Conservation (phyloP, 1,140 invertebrate species). For the Drosophila ercepeae region DNA sequence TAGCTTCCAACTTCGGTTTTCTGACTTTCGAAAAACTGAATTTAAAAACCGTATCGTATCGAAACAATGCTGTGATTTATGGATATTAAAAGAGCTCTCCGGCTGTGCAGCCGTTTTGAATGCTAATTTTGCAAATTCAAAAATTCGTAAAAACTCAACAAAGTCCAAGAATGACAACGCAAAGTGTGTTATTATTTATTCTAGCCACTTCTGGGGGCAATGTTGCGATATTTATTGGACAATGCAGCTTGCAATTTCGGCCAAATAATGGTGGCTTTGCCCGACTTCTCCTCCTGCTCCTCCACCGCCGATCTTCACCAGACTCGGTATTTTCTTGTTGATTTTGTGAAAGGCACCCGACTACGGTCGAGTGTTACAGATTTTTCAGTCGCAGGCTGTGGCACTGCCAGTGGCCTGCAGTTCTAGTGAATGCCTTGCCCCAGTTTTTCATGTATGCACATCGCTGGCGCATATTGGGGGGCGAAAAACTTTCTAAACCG, state of each 20-base stretch:
- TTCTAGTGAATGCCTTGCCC: constrained; percentile 78
- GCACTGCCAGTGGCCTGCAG: constrained; percentile 20
- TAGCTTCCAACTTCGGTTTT: not conserved
- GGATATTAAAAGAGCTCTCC: constrained; percentile 23
- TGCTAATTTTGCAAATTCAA: constrained; percentile 14
- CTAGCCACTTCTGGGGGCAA: constrained; percentile 27
- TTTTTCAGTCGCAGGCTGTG: constrained; percentile 22
- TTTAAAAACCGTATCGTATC: constrained; percentile 4
- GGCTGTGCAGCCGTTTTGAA: constrained; percentile 5
- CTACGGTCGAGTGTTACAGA: constrained; percentile 47
- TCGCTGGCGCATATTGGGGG: constrained; percentile 4
- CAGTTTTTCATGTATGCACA: constrained; percentile 51
- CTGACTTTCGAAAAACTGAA: not conserved
- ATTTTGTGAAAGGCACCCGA: constrained; percentile 44
- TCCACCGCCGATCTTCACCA: constrained; percentile 9
- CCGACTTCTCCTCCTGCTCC: not conserved
- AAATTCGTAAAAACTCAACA: no score
- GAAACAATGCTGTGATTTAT: constrained; percentile 26
- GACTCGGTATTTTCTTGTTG: constrained; percentile 1
- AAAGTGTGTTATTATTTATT: constrained; percentile 48
- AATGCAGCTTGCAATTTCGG: constrained; percentile 18
- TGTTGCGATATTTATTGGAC: constrained; percentile 16
- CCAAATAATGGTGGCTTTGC: constrained; percentile 10
- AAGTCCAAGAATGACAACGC: constrained; percentile 37
- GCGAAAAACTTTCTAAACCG: constrained; percentile 71